These are phyloP conservation scores for Characodon lateralis DNA, from an alignment of 2,797 vertebrate species.

Conservation along the genomic window DNA sequence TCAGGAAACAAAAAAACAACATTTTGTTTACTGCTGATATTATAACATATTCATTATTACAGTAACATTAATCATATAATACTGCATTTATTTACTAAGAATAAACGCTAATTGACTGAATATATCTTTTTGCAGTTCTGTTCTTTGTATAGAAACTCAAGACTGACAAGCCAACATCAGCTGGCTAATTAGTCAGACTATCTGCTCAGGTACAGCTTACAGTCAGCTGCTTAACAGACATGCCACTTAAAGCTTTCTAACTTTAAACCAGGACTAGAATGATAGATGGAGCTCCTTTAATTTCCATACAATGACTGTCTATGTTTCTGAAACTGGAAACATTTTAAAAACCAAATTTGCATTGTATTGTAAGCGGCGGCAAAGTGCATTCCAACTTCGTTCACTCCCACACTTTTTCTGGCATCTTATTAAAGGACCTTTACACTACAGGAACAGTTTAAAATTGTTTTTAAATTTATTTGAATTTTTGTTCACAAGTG, in stretches of 20 bases:
- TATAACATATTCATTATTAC: neutral
- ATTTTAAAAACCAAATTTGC: neutral
- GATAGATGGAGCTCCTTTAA: neutral
- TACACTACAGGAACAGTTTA: neutral
- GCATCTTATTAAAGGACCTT: neutral
- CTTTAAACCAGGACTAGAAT: neutral
- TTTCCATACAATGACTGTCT: neutral
- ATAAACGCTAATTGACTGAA: neutral
- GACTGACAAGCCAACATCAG: neutral
- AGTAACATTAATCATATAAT: neutral
- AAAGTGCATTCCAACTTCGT: neutral
- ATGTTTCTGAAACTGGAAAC: neutral
- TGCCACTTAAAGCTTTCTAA: neutral
- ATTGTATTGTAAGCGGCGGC: neutral
- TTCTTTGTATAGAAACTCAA: neutral
- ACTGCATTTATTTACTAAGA: neutral
- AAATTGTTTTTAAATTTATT: too few relatives aligned
- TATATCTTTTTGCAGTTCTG: neutral
- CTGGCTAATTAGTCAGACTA: neutral
- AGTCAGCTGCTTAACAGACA: neutral
- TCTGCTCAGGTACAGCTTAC: neutral
- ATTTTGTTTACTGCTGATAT: neutral
- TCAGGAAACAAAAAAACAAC: neutral
- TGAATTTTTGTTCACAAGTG: neutral
- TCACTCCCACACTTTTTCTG: neutral